Base-by-base conservation (phyloP, 2,113 vertebrate genomes). In the Menura novaehollandiae region DNA sequence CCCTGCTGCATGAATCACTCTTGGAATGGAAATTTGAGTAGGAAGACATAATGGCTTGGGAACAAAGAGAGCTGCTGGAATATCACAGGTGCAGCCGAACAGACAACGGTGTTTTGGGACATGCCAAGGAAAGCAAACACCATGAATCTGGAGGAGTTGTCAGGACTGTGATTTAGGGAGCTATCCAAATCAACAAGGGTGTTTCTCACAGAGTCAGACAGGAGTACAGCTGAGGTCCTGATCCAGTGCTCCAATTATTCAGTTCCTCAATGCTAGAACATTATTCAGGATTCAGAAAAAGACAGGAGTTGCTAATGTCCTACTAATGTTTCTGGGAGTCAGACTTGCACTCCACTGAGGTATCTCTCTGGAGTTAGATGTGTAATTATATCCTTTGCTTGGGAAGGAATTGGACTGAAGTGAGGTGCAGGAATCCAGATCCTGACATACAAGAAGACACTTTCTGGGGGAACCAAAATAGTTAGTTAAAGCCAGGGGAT, bases 51-150 rank as follows among this genome's bases (percentile, higher is more conserved):
- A 97, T 52, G 94, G 90, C 94, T 78, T 91, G 95, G 91, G 96
- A 97, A 97, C 97, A 97, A 96, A 97, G 91, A 82, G 91, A 86
- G 75, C 91, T 95, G 93, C 93, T 95, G 95, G 96, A 85, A 89
- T 91, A 93, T 89, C 96, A 95, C 94, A 97, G 95, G 96, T 97
- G 96, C 95, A 97, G 95, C 81, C 89, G 82, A 95, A 41, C 89
- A 88, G 78, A 91, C 85, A 90, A 91, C 88, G 91, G 93, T 90
- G 78, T 77, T 96, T 90, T 95, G 96, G 80, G 92, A 76, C 75
- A 86, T 87, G 96, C 93, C 96, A 97, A 96, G 91, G 95, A 97
- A 95, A 97, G 95, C 94, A 96, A 97, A 95, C 95, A 78, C 60
- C 41, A 79, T 62, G 91, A 93, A 87, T 96, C 66, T 94, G 94